Base-by-base conservation (phyloP, 1,140 invertebrate species). In the Zaprionus kolodkinae region DNA sequence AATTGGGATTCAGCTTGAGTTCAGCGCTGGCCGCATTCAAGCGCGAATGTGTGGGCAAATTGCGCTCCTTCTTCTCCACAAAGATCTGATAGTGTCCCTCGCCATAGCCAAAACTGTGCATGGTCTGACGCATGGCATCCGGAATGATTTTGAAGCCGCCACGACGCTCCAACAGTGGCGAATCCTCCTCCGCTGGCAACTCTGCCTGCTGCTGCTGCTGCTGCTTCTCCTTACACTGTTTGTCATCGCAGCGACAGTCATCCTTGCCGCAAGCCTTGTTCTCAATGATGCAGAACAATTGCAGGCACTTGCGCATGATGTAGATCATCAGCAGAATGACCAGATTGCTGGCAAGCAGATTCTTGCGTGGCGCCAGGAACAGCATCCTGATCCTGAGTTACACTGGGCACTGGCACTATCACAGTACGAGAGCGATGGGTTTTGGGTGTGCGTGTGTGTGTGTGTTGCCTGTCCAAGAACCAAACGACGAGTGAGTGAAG, bases 1-100 rank as follows among this genome's bases (percentile, higher is more conserved):
- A 91, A 91, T 91, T 91, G 67, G 89, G 89, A 91, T 91, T 91
- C 57, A 91, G 81, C 74, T 91, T 91, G n/a, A 89, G 84, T 89
- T 91, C 89, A 66, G 89, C 89, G 38, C 72, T 77, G 77, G 81
- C 89, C 68, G 89, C 89, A 76, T 91, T 91, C 2, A 91, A 62
- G 63, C 89, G 89, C 15, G 89, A 85, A 15, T 91, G 75, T 33
- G 88, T 87, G 59, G 81, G 90, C 48, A 90, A 62, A 70, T 88
- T 91, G 27, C 89, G 89, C 64, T 91, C 82, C 79, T 91, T 91
- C 63, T 91, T 86, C 73, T 91, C 89, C 75, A 91, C 89, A 25
- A 91, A 91, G 36, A 91, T 90, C 79, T 91, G 85, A 60, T 84
- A 91, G 72, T 91, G 89, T 50, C 89, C 89, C 72, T 91, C 89